A percentile compares a stretch with the other conserved stretches of the same genome.
Conservation (phyloP, 2,113 vertebrate species). For the Ivindomyrus marchei region DNA sequence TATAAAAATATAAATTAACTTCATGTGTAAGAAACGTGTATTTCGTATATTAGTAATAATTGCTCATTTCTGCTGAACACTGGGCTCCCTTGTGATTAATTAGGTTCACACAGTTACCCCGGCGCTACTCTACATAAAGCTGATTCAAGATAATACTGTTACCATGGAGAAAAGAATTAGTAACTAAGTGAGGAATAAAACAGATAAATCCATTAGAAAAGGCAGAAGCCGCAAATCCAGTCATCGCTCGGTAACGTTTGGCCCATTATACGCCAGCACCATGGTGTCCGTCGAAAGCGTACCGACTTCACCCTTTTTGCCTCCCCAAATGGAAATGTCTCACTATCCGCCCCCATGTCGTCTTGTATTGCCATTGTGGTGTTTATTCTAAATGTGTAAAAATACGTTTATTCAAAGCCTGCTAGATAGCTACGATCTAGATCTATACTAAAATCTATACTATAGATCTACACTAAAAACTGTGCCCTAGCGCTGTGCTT, state of each 20-base stretch:
- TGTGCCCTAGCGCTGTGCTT: background rate
- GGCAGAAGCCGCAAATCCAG: background rate
- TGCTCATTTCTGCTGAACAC: constrained; percentile 2
- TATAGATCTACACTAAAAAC: background rate
- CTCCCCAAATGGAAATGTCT: background rate
- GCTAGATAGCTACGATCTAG: background rate
- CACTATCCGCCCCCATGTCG: background rate
- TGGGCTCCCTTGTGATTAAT: background rate
- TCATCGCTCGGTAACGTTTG: too few relatives aligned
- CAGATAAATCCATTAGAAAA: background rate
- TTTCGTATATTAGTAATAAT: background rate
- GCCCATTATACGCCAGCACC: background rate
- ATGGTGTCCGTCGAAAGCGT: background rate
- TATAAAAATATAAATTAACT: constrained; percentile 22
- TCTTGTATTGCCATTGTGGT: background rate
- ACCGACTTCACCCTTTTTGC: background rate
- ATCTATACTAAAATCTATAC: background rate
- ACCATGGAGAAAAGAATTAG: constrained; percentile 9
- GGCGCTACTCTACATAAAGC: background rate
- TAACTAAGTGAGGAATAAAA: background rate
- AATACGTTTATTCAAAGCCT: background rate
- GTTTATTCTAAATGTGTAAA: background rate
- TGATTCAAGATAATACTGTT: background rate
- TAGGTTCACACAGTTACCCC: background rate
- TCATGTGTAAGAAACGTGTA: background rate